phyloP scores from a whole-genome alignment of 2,797 vertebrate genomes.

The Microctenopoma stevenorrisi region DNA sequence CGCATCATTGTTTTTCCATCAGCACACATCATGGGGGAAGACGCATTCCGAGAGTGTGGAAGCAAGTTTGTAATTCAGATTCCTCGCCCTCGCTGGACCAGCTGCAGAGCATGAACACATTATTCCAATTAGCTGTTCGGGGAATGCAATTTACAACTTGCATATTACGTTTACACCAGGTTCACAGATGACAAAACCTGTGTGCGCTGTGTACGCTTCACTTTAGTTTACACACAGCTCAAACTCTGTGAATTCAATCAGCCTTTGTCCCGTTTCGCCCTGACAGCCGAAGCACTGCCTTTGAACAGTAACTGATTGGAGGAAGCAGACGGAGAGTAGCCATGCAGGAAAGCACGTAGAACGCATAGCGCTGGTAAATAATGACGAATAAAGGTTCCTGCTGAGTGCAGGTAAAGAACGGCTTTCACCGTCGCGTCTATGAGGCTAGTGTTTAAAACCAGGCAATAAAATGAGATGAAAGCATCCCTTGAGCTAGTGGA shows the following conservation, averaged over 20 bases:
- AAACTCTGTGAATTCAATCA: constrained; percentile 3
- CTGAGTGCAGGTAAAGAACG: neutral
- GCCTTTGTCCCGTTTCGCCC: constrained; percentile 14
- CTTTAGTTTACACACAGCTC: neutral
- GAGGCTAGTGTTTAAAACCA: constrained; percentile 34
- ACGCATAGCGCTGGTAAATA: constrained; percentile 4
- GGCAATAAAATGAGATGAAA: constrained; percentile 41
- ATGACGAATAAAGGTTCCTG: neutral
- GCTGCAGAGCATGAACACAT: neutral
- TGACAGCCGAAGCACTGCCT: neutral
- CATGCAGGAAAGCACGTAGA: too few relatives aligned
- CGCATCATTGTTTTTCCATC: neutral
- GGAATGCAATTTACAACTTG: too few relatives aligned
- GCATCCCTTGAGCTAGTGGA: constrained; percentile 22
- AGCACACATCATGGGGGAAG: neutral
- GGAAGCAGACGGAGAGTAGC: neutral
- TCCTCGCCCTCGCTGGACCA: neutral
- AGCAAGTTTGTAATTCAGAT: neutral
- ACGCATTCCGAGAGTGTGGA: neutral
- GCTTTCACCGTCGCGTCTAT: constrained; percentile 10
- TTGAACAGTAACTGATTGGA: neutral
- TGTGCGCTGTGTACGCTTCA: neutral
- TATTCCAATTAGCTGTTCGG: too few relatives aligned
- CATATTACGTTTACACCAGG: too few relatives aligned
- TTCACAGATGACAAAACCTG: too few relatives aligned